Evolutionary conservation across 2,888 invertebrate genomes (phyloP).

Genomic region (Desoria tigrina): DNA sequence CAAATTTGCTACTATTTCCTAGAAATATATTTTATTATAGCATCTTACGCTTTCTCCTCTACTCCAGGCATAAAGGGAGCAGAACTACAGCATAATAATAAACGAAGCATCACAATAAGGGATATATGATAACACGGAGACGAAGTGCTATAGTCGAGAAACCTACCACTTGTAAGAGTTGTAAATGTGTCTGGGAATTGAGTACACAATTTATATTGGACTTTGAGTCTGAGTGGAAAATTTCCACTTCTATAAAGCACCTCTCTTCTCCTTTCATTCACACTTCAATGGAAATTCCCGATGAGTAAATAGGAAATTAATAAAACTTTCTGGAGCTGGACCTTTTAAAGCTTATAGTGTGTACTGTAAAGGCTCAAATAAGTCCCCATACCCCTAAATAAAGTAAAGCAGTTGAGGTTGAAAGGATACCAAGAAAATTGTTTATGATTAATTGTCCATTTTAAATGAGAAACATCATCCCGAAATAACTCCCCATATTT

Average conservation of each 20-base stretch:
- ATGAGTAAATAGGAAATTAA: conserved; percentile 8
- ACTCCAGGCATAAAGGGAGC: too few relatives aligned
- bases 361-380: not conserved
- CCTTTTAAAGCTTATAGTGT: not conserved
- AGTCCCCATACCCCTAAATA: not conserved
- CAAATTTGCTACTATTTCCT: not conserved
- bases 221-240: not conserved
- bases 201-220: conserved; percentile 1
- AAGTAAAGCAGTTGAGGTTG: too few relatives aligned
- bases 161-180: not conserved
- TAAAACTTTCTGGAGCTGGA: not conserved
- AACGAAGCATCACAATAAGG: not conserved
- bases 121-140: not conserved
- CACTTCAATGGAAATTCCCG: not conserved
- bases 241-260: not conserved
- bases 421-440: too few relatives aligned
- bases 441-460: too few relatives aligned
- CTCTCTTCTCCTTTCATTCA: too few relatives aligned
- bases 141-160: too few relatives aligned
- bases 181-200: not conserved
- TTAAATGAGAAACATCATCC: too few relatives aligned
- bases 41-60: not conserved
- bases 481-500: too few relatives aligned
- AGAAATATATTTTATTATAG: too few relatives aligned
- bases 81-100: not conserved